phyloP scores from a whole-genome alignment of 2,888 invertebrate species.

The Acrobasis suavella region DNA sequence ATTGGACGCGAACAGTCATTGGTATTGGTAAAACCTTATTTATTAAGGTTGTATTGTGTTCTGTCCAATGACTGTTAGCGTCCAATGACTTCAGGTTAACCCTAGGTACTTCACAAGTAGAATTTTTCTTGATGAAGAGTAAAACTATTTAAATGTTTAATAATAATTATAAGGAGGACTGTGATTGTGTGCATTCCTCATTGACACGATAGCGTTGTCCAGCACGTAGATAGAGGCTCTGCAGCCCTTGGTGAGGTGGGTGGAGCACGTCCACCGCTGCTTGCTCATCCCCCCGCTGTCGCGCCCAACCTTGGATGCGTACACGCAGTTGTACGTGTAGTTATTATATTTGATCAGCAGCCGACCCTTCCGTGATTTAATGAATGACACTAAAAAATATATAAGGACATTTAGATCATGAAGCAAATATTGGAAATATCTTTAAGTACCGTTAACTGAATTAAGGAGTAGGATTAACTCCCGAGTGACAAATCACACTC shows the following conservation, averaged over 20 bases:
- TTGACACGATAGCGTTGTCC: slow-evolving; percentile 32
- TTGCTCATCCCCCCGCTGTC: slow-evolving; percentile 31
- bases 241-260: slow-evolving; percentile 37
- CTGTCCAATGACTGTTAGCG: too few species aligned
- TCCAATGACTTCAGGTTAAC: too few species aligned
- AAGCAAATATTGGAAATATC: neutral
- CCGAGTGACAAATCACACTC: too few species aligned
- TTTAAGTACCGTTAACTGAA: too few species aligned
- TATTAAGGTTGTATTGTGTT: too few species aligned
- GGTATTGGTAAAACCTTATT: too few species aligned
- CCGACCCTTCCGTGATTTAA: slow-evolving; percentile 36
- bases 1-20: too few species aligned
- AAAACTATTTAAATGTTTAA: too few species aligned
- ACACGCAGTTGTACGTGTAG: slow-evolving; percentile 31
- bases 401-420: neutral
- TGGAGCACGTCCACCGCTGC: slow-evolving; percentile 41
- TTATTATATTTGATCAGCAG: slow-evolving; percentile 34
- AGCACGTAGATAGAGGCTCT: slow-evolving; percentile 35
- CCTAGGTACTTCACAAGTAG: too few species aligned
- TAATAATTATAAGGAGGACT: neutral
- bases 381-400: slow-evolving; percentile 28
- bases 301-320: slow-evolving; percentile 24
- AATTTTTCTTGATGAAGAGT: too few species aligned
- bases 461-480: too few species aligned
- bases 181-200: slow-evolving; percentile 37